Conservation (phyloP, 2,888 invertebrate species). For the Epistrophe eligans region DNA sequence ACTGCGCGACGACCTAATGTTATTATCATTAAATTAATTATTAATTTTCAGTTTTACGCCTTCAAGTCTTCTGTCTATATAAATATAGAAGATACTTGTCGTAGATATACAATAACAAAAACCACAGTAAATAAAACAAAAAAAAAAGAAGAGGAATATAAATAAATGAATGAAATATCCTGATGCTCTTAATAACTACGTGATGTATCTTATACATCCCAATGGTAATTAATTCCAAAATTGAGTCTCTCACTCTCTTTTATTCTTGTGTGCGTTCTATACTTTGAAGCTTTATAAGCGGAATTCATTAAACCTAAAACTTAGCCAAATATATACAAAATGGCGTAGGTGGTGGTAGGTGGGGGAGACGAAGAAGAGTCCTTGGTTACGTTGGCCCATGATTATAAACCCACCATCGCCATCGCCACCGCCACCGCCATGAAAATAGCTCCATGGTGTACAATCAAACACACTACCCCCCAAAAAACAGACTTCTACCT, state of each 20-base stretch:
- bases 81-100: too few species aligned
- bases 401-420: not conserved
- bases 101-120: not conserved
- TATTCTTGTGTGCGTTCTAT: slow-evolving; percentile 24
- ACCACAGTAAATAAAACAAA: not conserved
- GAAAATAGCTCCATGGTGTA: slow-evolving; percentile 27
- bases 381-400: slow-evolving; percentile 1
- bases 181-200: slow-evolving; percentile 54
- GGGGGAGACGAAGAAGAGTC: too few species aligned
- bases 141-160: not conserved
- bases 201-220: slow-evolving; percentile 69
- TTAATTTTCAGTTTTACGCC: slow-evolving; percentile 57
- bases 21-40: slow-evolving; percentile 71
- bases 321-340: slow-evolving; percentile 30
- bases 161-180: slow-evolving; percentile 29
- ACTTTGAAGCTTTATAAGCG: slow-evolving; percentile 57
- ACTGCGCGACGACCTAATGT: slow-evolving; percentile 18
- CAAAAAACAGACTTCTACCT: not conserved
- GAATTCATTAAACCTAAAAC: slow-evolving; percentile 66
- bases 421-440: not conserved
- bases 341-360: not conserved
- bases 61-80: slow-evolving; percentile 22
- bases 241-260: not conserved
- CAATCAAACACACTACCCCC: not conserved
- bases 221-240: slow-evolving; percentile 68